Percentiles rank a stretch among this genome's conserved stretches.
phyloP scores from a whole-genome alignment of 2,888 invertebrate species.

The Drosophila prostipennis region DNA sequence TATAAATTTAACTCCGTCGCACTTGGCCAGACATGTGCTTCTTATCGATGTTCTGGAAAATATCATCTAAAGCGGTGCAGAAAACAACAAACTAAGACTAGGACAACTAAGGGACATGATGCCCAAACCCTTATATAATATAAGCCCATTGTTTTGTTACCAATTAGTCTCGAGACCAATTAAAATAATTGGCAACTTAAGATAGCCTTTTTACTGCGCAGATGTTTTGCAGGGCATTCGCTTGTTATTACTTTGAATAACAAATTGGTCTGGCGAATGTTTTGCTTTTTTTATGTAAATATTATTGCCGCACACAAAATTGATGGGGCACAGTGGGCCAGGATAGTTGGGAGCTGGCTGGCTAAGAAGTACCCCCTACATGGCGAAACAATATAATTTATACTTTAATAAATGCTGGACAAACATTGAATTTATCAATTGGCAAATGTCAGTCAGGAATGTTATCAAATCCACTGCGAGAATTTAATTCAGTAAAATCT shows the following conservation, averaged over 20 bases:
- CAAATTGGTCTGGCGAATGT: conserved; percentile 57
- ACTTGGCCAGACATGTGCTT: conserved; percentile 33
- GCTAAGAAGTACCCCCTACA: conserved; percentile 19
- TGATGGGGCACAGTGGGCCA: conserved; percentile 27
- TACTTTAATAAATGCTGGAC: conserved; percentile 57
- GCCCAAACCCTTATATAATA: conserved; percentile 2
- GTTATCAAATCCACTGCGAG: conserved; percentile 21
- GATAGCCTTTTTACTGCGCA: conserved; percentile 25
- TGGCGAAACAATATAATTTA: conserved; percentile 40
- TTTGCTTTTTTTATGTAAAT: conserved; percentile 62
- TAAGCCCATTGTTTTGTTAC: conserved; percentile 7
- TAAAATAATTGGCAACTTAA: conserved; percentile 54
- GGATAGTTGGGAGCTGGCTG: conserved; percentile 5
- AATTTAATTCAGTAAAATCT: too few relatives aligned
- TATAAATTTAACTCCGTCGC: conserved; percentile 46
- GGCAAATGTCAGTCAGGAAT: conserved; percentile 65
- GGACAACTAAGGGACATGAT: background rate
- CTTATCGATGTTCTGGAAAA: conserved; percentile 24
- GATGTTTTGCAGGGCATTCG: conserved; percentile 19
- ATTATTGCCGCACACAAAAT: conserved; percentile 45
- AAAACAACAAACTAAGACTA: conserved; percentile 11
- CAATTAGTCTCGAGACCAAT: conserved; percentile 49
- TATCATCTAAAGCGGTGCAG: conserved; percentile 5
- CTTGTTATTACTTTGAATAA: conserved; percentile 43
- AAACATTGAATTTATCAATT: conserved; percentile 72